Base-by-base conservation (phyloP, 2,888 invertebrate genomes). In the Pycnomerus fuliginosus region DNA sequence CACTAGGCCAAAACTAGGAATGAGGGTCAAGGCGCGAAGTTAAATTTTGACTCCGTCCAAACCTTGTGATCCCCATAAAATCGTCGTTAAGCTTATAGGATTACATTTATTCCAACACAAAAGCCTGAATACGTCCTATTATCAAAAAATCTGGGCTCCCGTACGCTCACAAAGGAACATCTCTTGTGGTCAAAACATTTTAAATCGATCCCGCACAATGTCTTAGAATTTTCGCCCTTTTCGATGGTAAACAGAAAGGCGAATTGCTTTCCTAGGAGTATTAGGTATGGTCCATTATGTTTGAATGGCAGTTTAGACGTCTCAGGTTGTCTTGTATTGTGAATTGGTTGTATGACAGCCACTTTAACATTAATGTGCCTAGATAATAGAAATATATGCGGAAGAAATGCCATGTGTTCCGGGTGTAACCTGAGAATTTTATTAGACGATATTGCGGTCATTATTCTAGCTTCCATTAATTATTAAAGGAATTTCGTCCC, bases 141-240 rank as follows among this genome's bases (percentile, higher is more conserved):
- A 68, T 68, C 61, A 56, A 62, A 57, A 64, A 69, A 69, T 68
- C 65, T 62, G 52, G 54, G 59, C 60, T 57, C 52, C 52, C 51
- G 42, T 51, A 47, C 55, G 50, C 33, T 46, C 55, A 67, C 67
- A 68, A 65, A 64, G 58, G 62, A 52, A 49, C 60, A 64, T 62
- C 60, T 65, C 64, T 64, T 58, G 65, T 55, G 71, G 69, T 70
- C 70, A 69, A 69, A 70, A 70, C 68, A 69, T 66, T 65, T 69
- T 67, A 70, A 70, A 70, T 67, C 68, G 70, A 69, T 70, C 65
- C 56, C 34, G 33, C 23, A 44, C 12, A 39, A 27, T 32, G 36
- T 14, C 30, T 43, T 33, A 43, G 51, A 45, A 61, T 44, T 58
- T 44, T 58, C 39, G 52, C 32, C 56, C 56, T 54, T 58, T 44